Evolutionary conservation across 2,888 invertebrate genomes (phyloP).

Genomic region (Hypolimnas misippus): DNA sequence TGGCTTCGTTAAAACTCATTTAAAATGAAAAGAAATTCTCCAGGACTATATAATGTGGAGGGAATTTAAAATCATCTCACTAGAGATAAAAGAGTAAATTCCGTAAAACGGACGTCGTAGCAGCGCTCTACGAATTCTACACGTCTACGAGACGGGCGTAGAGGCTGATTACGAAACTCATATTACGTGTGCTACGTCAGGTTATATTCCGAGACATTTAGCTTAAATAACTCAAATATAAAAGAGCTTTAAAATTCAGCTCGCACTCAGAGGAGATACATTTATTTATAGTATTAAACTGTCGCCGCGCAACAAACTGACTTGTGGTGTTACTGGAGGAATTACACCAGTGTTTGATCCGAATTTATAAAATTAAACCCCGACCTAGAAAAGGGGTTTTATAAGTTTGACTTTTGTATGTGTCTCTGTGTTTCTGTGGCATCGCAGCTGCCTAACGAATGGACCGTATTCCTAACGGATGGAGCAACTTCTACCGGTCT

Average conservation of each 20-base stretch:
- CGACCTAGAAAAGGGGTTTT: no score
- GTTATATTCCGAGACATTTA: constrained; percentile 7
- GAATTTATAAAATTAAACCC: no score
- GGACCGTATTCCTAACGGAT: no score
- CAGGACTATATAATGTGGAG: not conserved
- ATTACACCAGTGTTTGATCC: no score
- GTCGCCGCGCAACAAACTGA: no score
- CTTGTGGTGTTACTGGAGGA: no score
- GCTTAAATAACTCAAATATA: not conserved
- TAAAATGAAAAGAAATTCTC: not conserved
- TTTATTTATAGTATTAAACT: no score
- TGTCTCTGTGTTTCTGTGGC: no score
- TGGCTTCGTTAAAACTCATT: not conserved
- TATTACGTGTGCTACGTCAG: constrained; percentile 11
- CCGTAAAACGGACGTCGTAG: not conserved
- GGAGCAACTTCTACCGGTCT: no score
- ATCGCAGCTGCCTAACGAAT: no score
- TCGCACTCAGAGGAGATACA: no score
- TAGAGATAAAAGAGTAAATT: constrained; percentile 2
- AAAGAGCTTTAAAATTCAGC: not conserved
- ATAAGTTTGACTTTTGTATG: no score
- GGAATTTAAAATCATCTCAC: constrained; percentile 4
- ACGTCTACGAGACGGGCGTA: not conserved
- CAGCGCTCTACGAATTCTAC: not conserved
- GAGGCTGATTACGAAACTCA: constrained; percentile 19